phyloP scores from a whole-genome alignment of 2,888 invertebrate species.

The Drosophila borealis region DNA sequence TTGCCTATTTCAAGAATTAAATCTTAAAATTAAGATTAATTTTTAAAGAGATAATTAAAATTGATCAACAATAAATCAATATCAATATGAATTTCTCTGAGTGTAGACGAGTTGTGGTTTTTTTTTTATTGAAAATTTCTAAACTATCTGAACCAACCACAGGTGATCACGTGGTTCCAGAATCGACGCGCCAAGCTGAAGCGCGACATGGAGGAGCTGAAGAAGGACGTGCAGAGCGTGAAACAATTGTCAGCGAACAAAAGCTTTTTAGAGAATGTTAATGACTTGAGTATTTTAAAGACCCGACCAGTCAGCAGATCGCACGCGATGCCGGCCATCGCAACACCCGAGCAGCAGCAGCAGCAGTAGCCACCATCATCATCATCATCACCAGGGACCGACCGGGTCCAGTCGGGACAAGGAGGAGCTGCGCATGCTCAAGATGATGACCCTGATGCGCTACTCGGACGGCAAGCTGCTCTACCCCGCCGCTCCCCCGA shows the following conservation, averaged over 20 bases:
- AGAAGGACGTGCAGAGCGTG: constrained; percentile 97
- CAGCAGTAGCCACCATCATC: constrained; percentile 20
- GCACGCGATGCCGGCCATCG: constrained; percentile 50
- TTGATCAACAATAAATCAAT: neutral
- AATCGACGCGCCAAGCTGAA: constrained; percentile 97
- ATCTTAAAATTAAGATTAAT: no score
- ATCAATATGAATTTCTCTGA: neutral
- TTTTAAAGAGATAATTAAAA: no score
- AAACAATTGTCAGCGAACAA: constrained; percentile 95
- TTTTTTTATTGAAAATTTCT: no score
- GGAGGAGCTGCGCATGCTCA: constrained; percentile 83
- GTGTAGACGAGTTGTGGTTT: neutral
- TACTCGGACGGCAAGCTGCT: constrained; percentile 78
- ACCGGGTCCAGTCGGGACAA: constrained; percentile 72
- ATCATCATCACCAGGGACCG: constrained; percentile 23
- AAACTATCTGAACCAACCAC: constrained; percentile 2
- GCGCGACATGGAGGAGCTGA: constrained; percentile 98
- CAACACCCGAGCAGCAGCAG: constrained; percentile 41
- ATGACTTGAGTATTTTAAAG: constrained; percentile 95
- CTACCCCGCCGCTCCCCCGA: constrained; percentile 42
- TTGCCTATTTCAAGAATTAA: no score
- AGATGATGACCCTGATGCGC: constrained; percentile 84
- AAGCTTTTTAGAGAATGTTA: constrained; percentile 95
- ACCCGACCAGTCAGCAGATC: constrained; percentile 90
- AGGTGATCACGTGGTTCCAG: constrained; percentile 98